Conservation (phyloP, 2,113 vertebrate species). For the Nyctereutes procyonoides region DNA sequence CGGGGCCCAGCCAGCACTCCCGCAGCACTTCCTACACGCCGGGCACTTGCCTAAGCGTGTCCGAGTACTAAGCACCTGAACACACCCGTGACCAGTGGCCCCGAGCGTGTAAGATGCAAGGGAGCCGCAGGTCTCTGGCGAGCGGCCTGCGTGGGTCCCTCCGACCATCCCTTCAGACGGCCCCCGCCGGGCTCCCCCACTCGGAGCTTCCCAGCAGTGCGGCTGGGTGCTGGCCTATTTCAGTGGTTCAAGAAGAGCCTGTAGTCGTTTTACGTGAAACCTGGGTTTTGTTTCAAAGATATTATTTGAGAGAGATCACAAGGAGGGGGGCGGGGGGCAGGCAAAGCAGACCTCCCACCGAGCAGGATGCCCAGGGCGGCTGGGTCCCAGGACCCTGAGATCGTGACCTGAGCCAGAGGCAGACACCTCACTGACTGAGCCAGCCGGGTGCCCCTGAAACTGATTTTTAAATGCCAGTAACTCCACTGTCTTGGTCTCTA, state of each 20-base stretch:
- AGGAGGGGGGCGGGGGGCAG: too few relatives aligned
- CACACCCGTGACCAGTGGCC: fast-evolving
- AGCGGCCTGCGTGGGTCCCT: neutral
- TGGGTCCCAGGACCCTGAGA: too few relatives aligned
- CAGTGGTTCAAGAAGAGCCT: neutral
- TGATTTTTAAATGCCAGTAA: neutral
- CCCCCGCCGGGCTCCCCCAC: neutral
- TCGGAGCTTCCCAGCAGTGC: neutral
- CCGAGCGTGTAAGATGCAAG: neutral
- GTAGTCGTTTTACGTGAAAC: neutral
- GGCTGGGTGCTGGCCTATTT: neutral
- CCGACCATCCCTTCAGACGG: too few relatives aligned
- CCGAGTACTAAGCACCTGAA: fast-evolving
- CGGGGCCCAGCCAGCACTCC: neutral
- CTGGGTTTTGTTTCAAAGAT: too few relatives aligned
- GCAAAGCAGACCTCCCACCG: too few relatives aligned
- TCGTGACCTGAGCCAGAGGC: too few relatives aligned
- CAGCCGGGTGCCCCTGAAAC: too few relatives aligned
- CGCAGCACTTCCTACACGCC: neutral
- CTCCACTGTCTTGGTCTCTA: neutral
- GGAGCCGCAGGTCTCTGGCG: neutral
- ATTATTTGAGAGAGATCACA: too few relatives aligned
- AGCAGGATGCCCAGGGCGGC: too few relatives aligned
- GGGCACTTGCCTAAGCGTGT: too few relatives aligned
- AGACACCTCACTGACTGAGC: too few relatives aligned